A percentile compares a stretch with the other conserved stretches of the same genome.
phyloP scores from a whole-genome alignment of 2,113 vertebrate genomes.

The Gymnobelideus leadbeateri region DNA sequence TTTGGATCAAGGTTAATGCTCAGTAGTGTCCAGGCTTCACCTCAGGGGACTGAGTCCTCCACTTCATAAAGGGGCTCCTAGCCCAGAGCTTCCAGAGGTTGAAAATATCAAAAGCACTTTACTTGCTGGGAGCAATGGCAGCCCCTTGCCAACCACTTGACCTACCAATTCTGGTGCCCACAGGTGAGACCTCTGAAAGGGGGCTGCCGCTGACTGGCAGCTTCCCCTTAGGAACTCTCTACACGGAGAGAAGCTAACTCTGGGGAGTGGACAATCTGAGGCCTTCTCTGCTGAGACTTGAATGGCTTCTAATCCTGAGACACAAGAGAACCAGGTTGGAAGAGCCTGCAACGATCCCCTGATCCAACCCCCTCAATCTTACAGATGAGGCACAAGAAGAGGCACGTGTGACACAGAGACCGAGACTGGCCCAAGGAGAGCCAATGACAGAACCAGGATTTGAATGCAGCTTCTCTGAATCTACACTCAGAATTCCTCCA shows the following conservation, averaged over 20 bases:
- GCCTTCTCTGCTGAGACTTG: neutral
- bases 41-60: neutral
- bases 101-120: neutral
- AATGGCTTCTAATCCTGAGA: neutral
- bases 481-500: neutral
- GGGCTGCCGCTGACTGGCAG: neutral
- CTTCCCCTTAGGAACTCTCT: neutral
- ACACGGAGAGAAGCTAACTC: neutral
- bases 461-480: neutral
- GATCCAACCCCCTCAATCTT: neutral
- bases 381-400: neutral
- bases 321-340: neutral
- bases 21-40: conserved; percentile 33
- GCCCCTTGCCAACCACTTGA: accelerated
- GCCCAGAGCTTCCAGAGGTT: neutral
- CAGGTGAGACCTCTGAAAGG: neutral
- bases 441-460: neutral
- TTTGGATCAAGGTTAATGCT: conserved; percentile 12
- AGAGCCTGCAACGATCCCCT: neutral
- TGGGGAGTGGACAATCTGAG: neutral
- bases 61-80: neutral
- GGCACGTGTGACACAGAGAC: neutral
- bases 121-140: neutral
- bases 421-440: neutral
- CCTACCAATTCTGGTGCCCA: neutral